phyloP scores from a whole-genome alignment of 1,140 invertebrate genomes.

The Cecropterus lyciades region DNA sequence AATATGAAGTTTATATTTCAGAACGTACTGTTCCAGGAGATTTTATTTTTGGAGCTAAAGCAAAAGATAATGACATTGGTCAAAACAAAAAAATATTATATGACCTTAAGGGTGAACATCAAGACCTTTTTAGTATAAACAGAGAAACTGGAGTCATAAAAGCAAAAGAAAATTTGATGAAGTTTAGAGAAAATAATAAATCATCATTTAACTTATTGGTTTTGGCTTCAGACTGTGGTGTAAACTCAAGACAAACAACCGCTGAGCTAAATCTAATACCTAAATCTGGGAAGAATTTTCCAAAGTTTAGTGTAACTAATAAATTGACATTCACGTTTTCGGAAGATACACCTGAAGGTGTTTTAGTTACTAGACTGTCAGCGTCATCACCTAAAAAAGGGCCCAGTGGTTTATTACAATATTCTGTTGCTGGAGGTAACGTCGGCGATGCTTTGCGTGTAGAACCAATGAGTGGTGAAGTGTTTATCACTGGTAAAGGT shows the following conservation, averaged over 20 bases:
- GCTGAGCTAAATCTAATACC: conserved; percentile 89
- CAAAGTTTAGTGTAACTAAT: conserved; percentile 88
- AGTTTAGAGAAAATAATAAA: conserved; percentile 72
- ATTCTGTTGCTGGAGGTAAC: conserved; percentile 96
- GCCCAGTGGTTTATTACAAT: conserved; percentile 88
- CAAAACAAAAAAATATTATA: conserved; percentile 92
- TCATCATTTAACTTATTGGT: conserved; percentile 90
- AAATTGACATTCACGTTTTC: conserved; percentile 90
- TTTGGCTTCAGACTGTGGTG: conserved; percentile 89
- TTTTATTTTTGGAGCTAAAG: conserved; percentile 95
- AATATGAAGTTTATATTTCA: conserved; percentile 91
- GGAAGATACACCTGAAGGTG: conserved; percentile 91
- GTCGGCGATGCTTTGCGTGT: conserved; percentile 93
- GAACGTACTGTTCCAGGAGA: conserved; percentile 90
- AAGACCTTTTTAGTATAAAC: conserved; percentile 91
- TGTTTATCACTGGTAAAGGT: conserved; percentile 90
- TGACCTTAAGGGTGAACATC: conserved; percentile 90
- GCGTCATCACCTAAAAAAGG: conserved; percentile 91
- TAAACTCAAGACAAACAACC: conserved; percentile 85
- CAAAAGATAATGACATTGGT: conserved; percentile 91
- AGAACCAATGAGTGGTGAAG: conserved; percentile 90
- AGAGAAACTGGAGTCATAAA: conserved; percentile 93
- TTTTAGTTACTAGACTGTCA: conserved; percentile 88
- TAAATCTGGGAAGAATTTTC: conserved; percentile 90
- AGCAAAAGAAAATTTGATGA: conserved; percentile 84